These are phyloP conservation scores for Sitta carolinensis DNA, from an alignment of 2,797 vertebrate species.

Conservation along the genomic window DNA sequence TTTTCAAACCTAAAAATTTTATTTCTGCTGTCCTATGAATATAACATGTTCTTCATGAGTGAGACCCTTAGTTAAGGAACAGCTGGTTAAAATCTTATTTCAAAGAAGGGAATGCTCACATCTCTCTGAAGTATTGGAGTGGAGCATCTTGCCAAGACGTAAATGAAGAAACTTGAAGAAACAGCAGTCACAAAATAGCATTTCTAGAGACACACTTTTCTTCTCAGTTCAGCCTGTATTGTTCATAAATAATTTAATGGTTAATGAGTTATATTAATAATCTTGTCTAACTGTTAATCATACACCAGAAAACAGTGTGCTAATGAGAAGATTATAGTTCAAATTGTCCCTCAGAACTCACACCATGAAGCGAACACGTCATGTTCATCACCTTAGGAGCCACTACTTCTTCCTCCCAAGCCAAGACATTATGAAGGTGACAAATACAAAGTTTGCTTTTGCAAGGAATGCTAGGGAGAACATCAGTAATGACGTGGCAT, in stretches of 20 bases:
- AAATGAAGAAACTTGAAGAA: background rate
- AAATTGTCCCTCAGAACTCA: background rate
- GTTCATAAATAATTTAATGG: background rate
- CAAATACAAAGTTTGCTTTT: background rate
- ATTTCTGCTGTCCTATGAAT: background rate
- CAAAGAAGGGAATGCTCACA: background rate
- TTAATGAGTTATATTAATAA: background rate
- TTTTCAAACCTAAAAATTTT: background rate
- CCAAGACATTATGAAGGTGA: background rate
- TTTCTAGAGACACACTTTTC: background rate
- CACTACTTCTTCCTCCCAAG: background rate
- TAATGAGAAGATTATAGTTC: background rate
- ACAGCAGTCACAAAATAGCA: background rate
- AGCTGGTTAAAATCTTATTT: background rate
- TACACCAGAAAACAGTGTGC: background rate
- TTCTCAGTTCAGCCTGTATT: background rate
- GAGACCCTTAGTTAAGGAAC: background rate
- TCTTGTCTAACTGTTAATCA: background rate
- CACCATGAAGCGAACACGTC: background rate
- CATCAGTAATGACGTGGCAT: background rate
- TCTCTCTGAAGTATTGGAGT: background rate
- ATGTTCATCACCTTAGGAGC: background rate
- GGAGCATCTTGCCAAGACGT: background rate
- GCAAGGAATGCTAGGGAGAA: background rate
- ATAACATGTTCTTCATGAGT: background rate